Evolutionary conservation across 2,888 invertebrate genomes (phyloP).

Genomic region (Tryphoninae sp.): DNA sequence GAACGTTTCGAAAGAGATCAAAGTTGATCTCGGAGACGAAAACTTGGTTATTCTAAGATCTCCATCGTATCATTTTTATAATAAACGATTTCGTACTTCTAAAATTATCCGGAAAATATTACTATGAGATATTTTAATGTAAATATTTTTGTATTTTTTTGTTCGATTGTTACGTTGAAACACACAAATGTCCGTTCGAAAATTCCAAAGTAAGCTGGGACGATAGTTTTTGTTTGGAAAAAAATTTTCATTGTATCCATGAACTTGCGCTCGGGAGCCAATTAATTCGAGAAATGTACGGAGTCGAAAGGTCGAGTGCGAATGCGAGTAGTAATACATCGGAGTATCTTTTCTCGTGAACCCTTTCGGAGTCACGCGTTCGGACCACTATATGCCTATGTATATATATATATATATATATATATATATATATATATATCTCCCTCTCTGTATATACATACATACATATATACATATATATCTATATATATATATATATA

Average conservation of each 20-base stretch:
- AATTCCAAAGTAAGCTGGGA: not conserved
- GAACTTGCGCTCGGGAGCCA: constrained; percentile 43
- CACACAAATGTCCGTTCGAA: too few species aligned
- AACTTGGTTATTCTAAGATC: not conserved
- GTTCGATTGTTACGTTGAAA: too few species aligned
- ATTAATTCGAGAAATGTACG: constrained; percentile 64
- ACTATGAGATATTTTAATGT: too few species aligned
- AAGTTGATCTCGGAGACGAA: constrained; percentile 3
- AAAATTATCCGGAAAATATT: too few species aligned
- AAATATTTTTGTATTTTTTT: too few species aligned
- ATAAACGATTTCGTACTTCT: too few species aligned
- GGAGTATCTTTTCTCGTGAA: constrained; percentile 54
- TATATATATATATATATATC: not conserved
- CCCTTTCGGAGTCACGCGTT: constrained; percentile 61
- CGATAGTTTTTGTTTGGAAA: constrained; percentile 7
- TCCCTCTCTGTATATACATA: too few species aligned
- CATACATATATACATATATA: constrained; percentile 10
- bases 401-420: constrained; percentile 18
- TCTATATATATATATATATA: not conserved
- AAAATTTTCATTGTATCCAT: constrained; percentile 40
- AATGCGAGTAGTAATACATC: constrained; percentile 58
- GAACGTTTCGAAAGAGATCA: not conserved
- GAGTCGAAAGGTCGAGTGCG: constrained; percentile 62
- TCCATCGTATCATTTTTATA: too few species aligned
- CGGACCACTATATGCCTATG: not conserved